Evolutionary conservation across 2,888 invertebrate species (phyloP), one percentile per base, ranked within the genome.

Genomic region (Ichneumoninae sp.): DNA sequence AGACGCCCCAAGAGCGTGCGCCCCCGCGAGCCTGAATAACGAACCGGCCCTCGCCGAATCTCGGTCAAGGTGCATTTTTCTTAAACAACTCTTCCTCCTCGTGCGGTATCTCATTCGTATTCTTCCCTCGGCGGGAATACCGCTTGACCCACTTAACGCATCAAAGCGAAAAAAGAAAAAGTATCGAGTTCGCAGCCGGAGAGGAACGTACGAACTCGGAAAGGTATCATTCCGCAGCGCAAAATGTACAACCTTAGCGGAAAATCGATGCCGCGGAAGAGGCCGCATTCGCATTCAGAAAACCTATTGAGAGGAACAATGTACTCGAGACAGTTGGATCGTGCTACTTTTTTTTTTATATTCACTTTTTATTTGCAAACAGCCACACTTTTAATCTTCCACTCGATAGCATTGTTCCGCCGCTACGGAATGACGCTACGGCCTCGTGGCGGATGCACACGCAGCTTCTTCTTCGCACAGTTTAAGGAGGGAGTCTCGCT

Each of bases 121-220:
- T 69, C 63, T 19, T 30, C 57, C 16, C 22, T 22, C 19, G 19
- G 50, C 19, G 63, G 36, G 19, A 5, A 13, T 19, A 68, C 2
- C 30, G 47, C 77, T 71, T 71, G 82, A 82, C 82, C 77, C 82
- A 82, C 71, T 77, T 82, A 57, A 71, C 65, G 36, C n/a, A 63
- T n/a, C 57, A 71, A 57, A 71, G 30, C 10, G 26, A 26, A 26
- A 57, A 26, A 26, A 71, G 57, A 71, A 40, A 13, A 10, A 26
- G 22, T 57, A 19, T 57, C 33, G 54, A 50, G 66, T 26, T 66
- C 54, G 73, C 4, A 73, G n/a, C 71, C 66, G 66, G 66, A 50
- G 40, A 73, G 71, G 71, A 71, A 77, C 44, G 44, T 77, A 77
- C 40, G 36, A 71, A 47, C 33, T 30, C 36, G 50, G 16, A 1